A percentile compares a stretch with the other conserved stretches of the same genome.
Evolutionary conservation across 2,888 invertebrate species (phyloP).

Genomic region (Eurytoma adleriae): DNA sequence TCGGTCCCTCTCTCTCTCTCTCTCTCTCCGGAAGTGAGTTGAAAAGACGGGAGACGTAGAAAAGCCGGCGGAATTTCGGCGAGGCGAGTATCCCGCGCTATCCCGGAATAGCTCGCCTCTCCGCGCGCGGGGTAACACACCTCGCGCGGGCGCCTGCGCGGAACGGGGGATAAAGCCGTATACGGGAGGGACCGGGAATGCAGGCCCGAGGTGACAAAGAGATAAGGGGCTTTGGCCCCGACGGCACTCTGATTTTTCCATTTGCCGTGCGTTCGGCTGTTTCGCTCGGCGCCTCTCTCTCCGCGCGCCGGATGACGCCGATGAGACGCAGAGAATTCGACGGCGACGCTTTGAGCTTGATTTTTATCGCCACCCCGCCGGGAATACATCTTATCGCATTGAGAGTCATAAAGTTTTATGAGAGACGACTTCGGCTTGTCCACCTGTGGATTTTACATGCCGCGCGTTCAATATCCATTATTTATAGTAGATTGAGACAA

Average conservation of each 20-base stretch:
- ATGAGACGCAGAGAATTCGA: too few species aligned
- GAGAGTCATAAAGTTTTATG: too few species aligned
- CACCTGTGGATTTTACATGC: too few species aligned
- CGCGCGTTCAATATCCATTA: too few species aligned
- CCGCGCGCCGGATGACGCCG: too few species aligned
- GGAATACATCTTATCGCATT: too few species aligned
- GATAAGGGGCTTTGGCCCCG: conserved; percentile 7
- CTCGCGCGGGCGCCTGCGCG: not conserved
- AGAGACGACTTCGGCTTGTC: too few species aligned
- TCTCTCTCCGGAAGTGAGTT: conserved; percentile 42
- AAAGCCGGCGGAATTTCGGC: conserved; percentile 42
- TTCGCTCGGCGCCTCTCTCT: not conserved
- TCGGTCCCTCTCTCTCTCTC: not conserved
- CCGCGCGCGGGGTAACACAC: not conserved
- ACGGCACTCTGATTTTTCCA: conserved; percentile 13
- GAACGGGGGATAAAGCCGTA: conserved; percentile 26
- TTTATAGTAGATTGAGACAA: too few species aligned
- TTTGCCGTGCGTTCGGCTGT: not conserved
- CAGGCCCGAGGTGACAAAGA: conserved; percentile 15
- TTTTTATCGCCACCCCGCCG: too few species aligned
- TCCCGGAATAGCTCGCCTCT: conserved; percentile 25
- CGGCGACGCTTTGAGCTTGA: too few species aligned
- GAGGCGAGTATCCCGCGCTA: not conserved
- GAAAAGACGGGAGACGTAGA: conserved; percentile 44
- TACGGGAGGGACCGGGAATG: not conserved